A percentile compares a stretch with the other conserved stretches of the same genome.
These are phyloP conservation scores for Machaerirhynchus nigripectus DNA, from an alignment of 2,113 vertebrate species.

Conservation along the genomic window DNA sequence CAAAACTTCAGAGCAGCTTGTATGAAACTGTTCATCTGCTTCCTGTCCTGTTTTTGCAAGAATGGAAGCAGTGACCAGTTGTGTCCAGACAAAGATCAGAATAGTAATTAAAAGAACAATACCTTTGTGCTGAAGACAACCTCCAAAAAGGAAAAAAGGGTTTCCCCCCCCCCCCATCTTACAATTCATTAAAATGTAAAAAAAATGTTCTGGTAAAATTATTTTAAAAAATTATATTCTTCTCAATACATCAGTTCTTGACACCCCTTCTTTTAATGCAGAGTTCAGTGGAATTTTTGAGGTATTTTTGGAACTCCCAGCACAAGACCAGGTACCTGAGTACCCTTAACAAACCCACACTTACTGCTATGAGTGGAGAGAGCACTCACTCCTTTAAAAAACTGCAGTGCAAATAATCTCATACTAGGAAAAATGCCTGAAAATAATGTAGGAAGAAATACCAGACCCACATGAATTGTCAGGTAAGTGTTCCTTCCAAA, in stretches of 20 bases:
- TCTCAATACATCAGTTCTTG: not conserved
- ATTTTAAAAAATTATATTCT: not conserved
- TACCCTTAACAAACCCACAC: not conserved
- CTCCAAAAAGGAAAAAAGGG: not conserved
- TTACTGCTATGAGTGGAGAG: not conserved
- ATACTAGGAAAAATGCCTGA: not conserved
- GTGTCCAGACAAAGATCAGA: not conserved
- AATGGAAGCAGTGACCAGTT: not conserved
- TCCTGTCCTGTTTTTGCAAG: not conserved
- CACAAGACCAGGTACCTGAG: not conserved
- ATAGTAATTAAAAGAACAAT: not conserved
- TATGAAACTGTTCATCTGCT: not conserved
- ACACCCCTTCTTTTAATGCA: not conserved
- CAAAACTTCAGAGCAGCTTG: not conserved
- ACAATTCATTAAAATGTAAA: not conserved
- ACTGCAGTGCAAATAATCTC: not conserved
- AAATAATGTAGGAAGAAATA: not conserved
- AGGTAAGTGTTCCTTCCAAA: not conserved
- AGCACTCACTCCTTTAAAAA: not conserved
- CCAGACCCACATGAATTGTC: not conserved
- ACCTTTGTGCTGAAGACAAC: not conserved
- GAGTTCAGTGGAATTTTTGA: not conserved
- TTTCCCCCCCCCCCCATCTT: not conserved
- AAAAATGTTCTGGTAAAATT: not conserved
- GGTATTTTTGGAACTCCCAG: not conserved